Base-by-base conservation (phyloP, 1,140 invertebrate species). In the Marisa cornuarietis region DNA sequence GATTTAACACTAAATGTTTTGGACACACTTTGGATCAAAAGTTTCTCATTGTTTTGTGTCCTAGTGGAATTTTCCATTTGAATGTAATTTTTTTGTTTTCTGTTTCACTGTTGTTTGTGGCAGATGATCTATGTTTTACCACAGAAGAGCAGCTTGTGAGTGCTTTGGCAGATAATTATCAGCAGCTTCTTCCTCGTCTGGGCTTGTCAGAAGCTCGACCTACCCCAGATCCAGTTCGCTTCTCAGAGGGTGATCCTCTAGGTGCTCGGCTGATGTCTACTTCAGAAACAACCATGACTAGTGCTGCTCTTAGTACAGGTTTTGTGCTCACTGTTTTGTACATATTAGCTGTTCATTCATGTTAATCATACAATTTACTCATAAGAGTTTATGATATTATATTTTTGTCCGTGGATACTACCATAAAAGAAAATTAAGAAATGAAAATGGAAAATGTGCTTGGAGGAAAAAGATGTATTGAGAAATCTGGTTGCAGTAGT, bases 211-310 rank as follows among this genome's bases (percentile, higher is more conserved):
- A 91, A 42, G 85, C 88, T 58, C 90, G 90, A 76, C 89, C 90
- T 16, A 86, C 89, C 31, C 91, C 92, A 10, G 91, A 92, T 75
- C 90, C 91, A 11, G 89, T 93, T 16, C 81, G 83, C 16, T 92
- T 93, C 78, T 84, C 87, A 68, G 91, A 92, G 24, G 79, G 86
- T 79, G 94, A 94, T 87, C 93, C 93, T 11, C 87, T 94, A 8
- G 94, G 94, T 16, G 86, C 90, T 31, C 61, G 79, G 22, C 76
- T 77, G n/a, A 77, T 77, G 76, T 52, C 63, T 1, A 20, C 20
- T 24, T 68, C 76, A 22, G 62, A n/a, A 22, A 77, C 63, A 13
- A 63, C 54, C n/a, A n/a, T 26, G 22, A 18, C 76, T 26, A 62
- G 65, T 26, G 31, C 61, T 42, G 22, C 74, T 14, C 24, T 42